Conservation (phyloP, 2,797 vertebrate species). For the Toxotes lorentzi region DNA sequence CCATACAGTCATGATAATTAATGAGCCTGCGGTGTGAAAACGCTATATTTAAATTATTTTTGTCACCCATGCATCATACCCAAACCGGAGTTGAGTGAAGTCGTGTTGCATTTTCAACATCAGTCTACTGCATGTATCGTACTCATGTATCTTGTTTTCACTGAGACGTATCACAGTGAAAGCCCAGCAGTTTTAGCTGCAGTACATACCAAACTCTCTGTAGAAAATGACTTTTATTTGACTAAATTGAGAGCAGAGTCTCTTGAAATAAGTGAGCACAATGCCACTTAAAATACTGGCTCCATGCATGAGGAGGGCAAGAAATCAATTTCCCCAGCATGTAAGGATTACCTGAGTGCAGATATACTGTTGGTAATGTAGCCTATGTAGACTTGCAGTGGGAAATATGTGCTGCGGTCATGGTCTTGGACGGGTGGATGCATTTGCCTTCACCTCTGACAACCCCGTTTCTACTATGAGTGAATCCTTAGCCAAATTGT, state of each 20-base stretch:
- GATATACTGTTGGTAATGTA: constrained; percentile 19
- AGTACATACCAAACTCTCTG: constrained; percentile 29
- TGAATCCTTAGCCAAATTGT: constrained; percentile 14
- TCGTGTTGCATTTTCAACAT: constrained; percentile 8
- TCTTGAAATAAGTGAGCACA: constrained; percentile 37
- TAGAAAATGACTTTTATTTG: constrained; percentile 37
- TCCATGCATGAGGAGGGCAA: constrained; percentile 19
- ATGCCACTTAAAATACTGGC: constrained; percentile 32
- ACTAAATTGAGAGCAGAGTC: constrained; percentile 38
- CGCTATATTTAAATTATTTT: constrained; percentile 18
- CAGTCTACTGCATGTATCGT: not conserved
- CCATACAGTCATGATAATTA: constrained; percentile 19
- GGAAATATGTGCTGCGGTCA: constrained; percentile 16
- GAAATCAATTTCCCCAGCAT: constrained; percentile 22
- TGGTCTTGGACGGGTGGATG: not conserved
- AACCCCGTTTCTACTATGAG: constrained; percentile 11
- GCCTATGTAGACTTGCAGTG: constrained; percentile 10
- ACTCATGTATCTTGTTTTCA: not conserved
- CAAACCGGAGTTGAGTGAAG: constrained; percentile 11
- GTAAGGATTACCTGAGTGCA: constrained; percentile 36
- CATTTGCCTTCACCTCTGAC: constrained; percentile 28
- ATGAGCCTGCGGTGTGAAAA: constrained; percentile 25
- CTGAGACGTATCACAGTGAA: constrained; percentile 6
- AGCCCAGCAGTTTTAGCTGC: constrained; percentile 13
- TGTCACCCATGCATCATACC: constrained; percentile 10